Conservation (phyloP, 2,888 invertebrate genomes). For the Nephrotoma guestfalica region DNA sequence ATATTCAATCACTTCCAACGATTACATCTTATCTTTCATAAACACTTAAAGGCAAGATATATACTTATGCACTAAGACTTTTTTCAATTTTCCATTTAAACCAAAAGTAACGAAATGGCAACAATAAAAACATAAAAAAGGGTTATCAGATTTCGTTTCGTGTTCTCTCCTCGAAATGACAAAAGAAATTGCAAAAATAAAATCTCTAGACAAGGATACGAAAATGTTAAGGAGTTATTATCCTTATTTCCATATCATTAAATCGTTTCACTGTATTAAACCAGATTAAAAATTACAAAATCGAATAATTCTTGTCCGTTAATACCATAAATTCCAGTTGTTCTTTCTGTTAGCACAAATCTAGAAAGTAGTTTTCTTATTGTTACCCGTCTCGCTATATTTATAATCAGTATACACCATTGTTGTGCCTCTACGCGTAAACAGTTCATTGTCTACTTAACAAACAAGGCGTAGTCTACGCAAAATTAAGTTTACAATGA, state of each 20-base stretch:
- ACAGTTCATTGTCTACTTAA: no score
- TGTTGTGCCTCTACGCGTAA: no score
- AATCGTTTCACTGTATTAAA: neutral
- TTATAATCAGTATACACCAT: no score
- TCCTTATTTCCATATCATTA: neutral
- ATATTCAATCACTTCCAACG: neutral
- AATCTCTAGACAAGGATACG: neutral
- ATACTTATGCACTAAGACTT: neutral
- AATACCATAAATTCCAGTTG: neutral
- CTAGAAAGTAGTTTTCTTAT: no score
- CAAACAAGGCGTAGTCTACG: no score
- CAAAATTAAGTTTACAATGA: no score
- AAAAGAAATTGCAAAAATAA: neutral
- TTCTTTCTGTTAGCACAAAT: no score
- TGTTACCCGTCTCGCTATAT: no score
- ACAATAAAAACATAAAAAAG: neutral
- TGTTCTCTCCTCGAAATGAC: neutral
- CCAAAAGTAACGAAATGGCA: neutral
- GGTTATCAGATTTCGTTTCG: neutral
- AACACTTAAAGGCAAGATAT: neutral
- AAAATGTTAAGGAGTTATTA: neutral
- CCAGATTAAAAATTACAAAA: neutral
- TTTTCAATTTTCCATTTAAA: neutral
- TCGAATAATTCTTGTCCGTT: neutral
- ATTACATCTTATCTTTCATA: neutral